Conservation (phyloP, 2,888 invertebrate genomes). For the Rotaria magnacalcarata region DNA sequence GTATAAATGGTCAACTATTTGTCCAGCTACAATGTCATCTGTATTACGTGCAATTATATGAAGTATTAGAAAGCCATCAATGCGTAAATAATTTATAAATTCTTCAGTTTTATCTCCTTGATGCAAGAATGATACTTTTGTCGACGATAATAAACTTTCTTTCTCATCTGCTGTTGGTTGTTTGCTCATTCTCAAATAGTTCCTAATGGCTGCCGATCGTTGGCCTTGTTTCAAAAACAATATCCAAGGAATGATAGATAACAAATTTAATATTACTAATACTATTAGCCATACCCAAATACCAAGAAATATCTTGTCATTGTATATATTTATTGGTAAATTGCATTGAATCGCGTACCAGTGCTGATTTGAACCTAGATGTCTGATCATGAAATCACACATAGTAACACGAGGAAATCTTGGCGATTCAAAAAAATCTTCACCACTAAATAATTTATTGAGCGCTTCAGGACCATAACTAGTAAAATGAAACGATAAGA, state of each 20-base stretch:
- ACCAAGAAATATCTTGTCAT: constrained; percentile 27
- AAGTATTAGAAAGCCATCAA: neutral
- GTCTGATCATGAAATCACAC: constrained; percentile 24
- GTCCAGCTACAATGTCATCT: neutral
- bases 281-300: constrained; percentile 15
- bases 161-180: neutral
- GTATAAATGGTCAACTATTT: neutral
- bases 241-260: neutral
- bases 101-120: neutral
- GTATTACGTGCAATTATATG: neutral
- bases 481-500: neutral
- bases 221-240: neutral
- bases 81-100: neutral
- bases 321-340: constrained; percentile 13
- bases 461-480: neutral
- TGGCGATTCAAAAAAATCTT: constrained; percentile 21
- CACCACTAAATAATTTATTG: neutral
- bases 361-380: constrained; percentile 32
- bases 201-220: neutral
- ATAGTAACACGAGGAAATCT: constrained; percentile 20
- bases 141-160: neutral
- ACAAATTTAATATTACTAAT: neutral
- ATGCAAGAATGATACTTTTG: neutral
- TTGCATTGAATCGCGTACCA: constrained; percentile 30
- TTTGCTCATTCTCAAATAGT: neutral